Percentiles rank a stretch among this genome's conserved stretches.
Conservation (phyloP, 2,797 vertebrate species). For the Prionace glauca region DNA sequence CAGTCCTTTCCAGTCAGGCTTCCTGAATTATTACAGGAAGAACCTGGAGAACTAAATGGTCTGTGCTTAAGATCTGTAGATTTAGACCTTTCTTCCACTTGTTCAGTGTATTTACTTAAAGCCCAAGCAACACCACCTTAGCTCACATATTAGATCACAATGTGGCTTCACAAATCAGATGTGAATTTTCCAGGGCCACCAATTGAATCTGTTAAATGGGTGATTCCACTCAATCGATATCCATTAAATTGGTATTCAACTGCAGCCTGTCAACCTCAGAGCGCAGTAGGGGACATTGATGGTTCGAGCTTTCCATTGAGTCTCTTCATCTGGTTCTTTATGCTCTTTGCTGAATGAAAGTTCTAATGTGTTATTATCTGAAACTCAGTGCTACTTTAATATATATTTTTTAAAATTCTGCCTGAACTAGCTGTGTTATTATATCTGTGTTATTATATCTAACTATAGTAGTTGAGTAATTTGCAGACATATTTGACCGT, state of each 20-base stretch:
- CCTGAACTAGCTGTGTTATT: not conserved
- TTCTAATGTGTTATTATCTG: conserved; percentile 26
- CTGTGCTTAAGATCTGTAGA: not conserved
- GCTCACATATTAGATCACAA: not conserved
- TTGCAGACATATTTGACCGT: not conserved
- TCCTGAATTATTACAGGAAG: too few relatives aligned
- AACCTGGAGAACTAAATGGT: not conserved
- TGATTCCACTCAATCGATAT: conserved; percentile 28
- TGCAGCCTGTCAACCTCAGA: conserved; percentile 1
- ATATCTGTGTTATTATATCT: conserved; percentile 21
- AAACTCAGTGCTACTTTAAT: not conserved
- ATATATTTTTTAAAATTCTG: not conserved
- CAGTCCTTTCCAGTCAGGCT: too few relatives aligned
- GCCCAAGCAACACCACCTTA: not conserved
- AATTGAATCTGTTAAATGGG: conserved; percentile 10
- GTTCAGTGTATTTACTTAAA: not conserved
- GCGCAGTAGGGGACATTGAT: not conserved
- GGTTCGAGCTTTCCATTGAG: not conserved
- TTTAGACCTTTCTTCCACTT: not conserved
- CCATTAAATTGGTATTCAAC: conserved; percentile 23
- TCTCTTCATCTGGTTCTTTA: not conserved
- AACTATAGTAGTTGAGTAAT: not conserved
- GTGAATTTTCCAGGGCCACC: conserved; percentile 29
- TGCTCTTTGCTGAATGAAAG: conserved; percentile 12
- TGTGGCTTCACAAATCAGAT: not conserved